Base-by-base conservation (phyloP, 2,113 vertebrate genomes). In the Hemibagrus wyckioides region DNA sequence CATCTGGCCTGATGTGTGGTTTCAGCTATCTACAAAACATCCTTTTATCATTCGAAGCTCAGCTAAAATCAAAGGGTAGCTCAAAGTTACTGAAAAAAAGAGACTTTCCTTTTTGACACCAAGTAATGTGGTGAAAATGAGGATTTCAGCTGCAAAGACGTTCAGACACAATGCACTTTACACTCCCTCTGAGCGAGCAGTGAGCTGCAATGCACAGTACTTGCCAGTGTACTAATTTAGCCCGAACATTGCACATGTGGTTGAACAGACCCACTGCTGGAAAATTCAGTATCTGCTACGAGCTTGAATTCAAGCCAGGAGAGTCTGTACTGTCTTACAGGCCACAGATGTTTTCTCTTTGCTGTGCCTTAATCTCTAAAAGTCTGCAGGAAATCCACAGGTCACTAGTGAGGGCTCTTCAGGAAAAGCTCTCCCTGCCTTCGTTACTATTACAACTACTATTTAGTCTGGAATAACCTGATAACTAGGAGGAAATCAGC, bases 271-370 rank as follows among this genome's bases (percentile, higher is more conserved):
- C 75, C 81, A 84, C 87, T 77, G 89, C 85, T 85, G 83, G 83
- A 88, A 88, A 82, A 91, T 90, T 39, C 67, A 88, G 89, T 84
- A 83, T 88, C 41, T 86, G 63, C 33, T 25, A 84, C 83, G 76
- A 87, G 90, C 88, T 91, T 90, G 90, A 92, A 85, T 57, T 0
- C n/a, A 36, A 87, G 90, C 87, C 85, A 89, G 80, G 69, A 86
- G 81, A 85, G 65, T 81, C 83, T 85, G 86, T 69, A 73, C 36
- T 50, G 39, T 30, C 36, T 83, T 82, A 54, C 50, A 88, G 44
- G 19, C 59, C 65, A 80, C 82, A 86, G 50, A 41, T 57, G 81
- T 65, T 88, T 85, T 63, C 41, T 63, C 4, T 82, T 33, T 11
- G 57, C 52, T 30, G 14, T 85, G 56, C 39, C 23, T 87, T 33